Evolutionary conservation across 2,888 invertebrate genomes (phyloP), one percentile per base, ranked within the genome.

Genomic region (Epistrophella euchroma): DNA sequence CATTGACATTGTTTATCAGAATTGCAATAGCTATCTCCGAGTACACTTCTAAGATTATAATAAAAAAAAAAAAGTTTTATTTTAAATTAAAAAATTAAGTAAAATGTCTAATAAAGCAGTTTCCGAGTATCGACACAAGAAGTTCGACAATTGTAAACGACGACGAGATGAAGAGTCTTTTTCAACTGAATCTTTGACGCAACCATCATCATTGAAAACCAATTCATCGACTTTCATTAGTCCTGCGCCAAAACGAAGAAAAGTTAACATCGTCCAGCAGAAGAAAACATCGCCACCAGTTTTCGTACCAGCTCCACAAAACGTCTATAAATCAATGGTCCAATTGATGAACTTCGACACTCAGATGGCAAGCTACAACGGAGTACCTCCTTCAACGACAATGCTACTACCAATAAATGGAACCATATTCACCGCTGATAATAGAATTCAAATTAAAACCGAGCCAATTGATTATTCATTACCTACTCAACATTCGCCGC

Each of bases 61-160:
- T 3, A 55, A 9, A 55, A 0, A 7, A 0, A 19, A 1, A 7
- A 4, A 56, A 5, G 0, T 32, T 13, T 11, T 13, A 17, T 35
- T 11, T 6, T 60, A 17, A 68, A 70, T n/a, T 35, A 66, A 45
- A 45, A 45, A 2, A 73, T 32, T n/a, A 7, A 6, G 0, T n/a
- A 45, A 80, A 80, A 50, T 52, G 52, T 52, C 25, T 7, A 52
- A 2, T 6, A n/a, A 58, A 40, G 11, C 4, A 7, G 19, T 22
- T 15, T 52, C 35, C 1, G 19, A 82, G 6, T 82, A 82, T 15
- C 76, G 72, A 0, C 81, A 82, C 25, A 82, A 82, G 2, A 58
- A 58, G 7, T 58, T 58, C 11, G 58, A 58, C 22, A 37, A 52
- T 2, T 0, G 13, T 6, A 82, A 77, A 2, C 58, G 58, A n/a